Percentiles rank a stretch among this genome's conserved stretches.
phyloP scores from a whole-genome alignment of 2,888 invertebrate genomes.

The Laothoe populi region DNA sequence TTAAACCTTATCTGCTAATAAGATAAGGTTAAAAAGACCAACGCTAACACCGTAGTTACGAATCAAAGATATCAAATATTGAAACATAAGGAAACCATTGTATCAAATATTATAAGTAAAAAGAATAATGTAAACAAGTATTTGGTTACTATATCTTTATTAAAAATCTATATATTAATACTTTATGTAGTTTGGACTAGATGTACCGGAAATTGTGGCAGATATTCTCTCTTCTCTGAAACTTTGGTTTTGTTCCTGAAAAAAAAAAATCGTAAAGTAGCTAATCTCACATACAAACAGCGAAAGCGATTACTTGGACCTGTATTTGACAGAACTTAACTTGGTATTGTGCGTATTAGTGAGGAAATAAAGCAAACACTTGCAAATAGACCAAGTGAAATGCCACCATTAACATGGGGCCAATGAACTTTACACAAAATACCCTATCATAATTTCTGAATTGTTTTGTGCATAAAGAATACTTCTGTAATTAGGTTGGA shows the following conservation, averaged over 20 bases:
- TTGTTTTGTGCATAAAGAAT: too few relatives aligned
- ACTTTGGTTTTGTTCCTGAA: conserved; percentile 68
- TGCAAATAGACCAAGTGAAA: neutral
- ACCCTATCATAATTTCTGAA: too few relatives aligned
- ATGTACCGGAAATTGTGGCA: conserved; percentile 76
- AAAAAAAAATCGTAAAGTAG: conserved; percentile 34
- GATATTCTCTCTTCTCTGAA: conserved; percentile 62
- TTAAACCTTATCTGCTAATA: too few relatives aligned
- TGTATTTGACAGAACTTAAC: neutral
- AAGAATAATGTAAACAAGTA: neutral
- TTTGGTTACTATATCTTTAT: neutral
- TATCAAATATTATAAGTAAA: neutral
- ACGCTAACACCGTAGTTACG: too few relatives aligned
- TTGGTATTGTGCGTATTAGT: too few relatives aligned
- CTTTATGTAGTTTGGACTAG: conserved; percentile 57
- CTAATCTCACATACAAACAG: neutral
- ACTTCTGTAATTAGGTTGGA: too few relatives aligned
- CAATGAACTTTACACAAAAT: too few relatives aligned
- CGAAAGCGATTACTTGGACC: neutral
- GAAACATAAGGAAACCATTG: neutral
- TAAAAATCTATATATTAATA: conserved; percentile 1
- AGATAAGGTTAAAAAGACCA: too few relatives aligned
- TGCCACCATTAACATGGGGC: neutral
- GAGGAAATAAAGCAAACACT: neutral
- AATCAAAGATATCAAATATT: too few relatives aligned